Evolutionary conservation across 2,797 vertebrate genomes (phyloP).

Genomic region (Hephaestus fuliginosus): DNA sequence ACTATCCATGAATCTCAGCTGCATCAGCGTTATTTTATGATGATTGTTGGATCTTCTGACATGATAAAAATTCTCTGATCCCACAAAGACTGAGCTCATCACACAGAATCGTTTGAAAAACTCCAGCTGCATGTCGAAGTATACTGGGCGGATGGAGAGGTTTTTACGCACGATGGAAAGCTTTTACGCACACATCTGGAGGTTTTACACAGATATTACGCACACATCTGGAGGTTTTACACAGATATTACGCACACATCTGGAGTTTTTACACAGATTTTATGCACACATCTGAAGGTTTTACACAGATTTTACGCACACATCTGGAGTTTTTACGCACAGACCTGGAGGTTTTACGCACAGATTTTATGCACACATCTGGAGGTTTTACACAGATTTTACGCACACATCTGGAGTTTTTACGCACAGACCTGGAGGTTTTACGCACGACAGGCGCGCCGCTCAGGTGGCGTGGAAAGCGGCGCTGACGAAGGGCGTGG

Average conservation of each 20-base stretch:
- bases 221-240: too few species aligned
- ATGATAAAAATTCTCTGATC: too few species aligned
- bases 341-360: not conserved
- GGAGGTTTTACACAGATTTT: too few species aligned
- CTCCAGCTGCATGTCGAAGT: not conserved
- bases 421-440: not conserved
- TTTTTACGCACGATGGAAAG: not conserved
- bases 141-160: not conserved
- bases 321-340: not conserved
- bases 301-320: too few species aligned
- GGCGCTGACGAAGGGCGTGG: constrained; percentile 34
- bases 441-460: not conserved
- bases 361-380: too few species aligned
- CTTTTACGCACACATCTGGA: too few species aligned
- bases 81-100: not conserved
- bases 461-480: constrained; percentile 51
- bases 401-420: too few species aligned
- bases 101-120: not conserved
- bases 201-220: too few species aligned
- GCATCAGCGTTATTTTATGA: not conserved
- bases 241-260: too few species aligned
- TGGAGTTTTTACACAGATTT: too few species aligned
- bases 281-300: too few species aligned
- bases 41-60: not conserved
- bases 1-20: not conserved